phyloP scores from a whole-genome alignment of 2,888 invertebrate species.

The Volucella bombylans region DNA sequence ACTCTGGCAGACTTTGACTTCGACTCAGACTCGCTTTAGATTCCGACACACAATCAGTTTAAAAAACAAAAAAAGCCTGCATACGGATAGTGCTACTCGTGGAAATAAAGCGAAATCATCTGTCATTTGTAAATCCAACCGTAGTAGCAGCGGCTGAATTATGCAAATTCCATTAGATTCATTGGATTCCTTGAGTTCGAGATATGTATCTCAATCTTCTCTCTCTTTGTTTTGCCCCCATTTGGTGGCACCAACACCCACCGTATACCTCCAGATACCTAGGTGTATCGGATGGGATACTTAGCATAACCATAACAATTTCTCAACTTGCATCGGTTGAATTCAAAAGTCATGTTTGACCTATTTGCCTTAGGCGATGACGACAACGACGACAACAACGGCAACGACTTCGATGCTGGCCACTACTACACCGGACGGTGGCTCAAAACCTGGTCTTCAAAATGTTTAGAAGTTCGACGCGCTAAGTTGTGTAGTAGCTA shows the following conservation, averaged over 20 bases:
- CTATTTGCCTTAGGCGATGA: slow-evolving; percentile 66
- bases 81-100: slow-evolving; percentile 4
- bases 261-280: too few relatives aligned
- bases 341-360: slow-evolving; percentile 74
- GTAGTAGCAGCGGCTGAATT: slow-evolving; percentile 60
- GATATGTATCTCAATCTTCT: slow-evolving; percentile 56
- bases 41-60: background rate
- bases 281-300: slow-evolving; percentile 33
- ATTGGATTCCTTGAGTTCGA: slow-evolving; percentile 77
- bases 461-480: too few relatives aligned
- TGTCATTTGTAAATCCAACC: slow-evolving; percentile 70
- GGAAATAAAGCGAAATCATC: slow-evolving; percentile 55
- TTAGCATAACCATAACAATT: slow-evolving; percentile 70
- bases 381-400: slow-evolving; percentile 35
- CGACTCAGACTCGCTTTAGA: background rate
- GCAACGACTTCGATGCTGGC: background rate
- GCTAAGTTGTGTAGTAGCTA: slow-evolving; percentile 6
- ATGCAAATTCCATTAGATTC: slow-evolving; percentile 79
- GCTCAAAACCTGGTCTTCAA: slow-evolving; percentile 1
- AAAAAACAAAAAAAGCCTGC: background rate
- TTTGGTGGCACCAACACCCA: background rate
- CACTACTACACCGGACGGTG: background rate
- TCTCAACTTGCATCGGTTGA: slow-evolving; percentile 67
- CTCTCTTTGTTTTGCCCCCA: slow-evolving; percentile 18
- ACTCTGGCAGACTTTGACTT: background rate